These are phyloP conservation scores for Rhinoraja longicauda DNA, from an alignment of 2,797 vertebrate species.

Conservation along the genomic window DNA sequence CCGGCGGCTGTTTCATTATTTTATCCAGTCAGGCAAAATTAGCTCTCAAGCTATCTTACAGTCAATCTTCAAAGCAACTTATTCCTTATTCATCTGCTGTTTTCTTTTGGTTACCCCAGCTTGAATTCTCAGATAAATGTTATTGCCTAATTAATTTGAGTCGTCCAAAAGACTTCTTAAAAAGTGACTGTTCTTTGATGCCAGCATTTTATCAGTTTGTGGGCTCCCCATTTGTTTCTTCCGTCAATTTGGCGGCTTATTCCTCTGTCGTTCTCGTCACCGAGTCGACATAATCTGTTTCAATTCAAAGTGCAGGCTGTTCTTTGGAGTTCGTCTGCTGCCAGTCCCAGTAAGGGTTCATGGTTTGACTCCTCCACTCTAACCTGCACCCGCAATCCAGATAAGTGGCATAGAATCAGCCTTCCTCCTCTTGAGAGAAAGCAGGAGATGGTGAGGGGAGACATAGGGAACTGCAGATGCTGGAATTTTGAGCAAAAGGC, in stretches of 20 bases:
- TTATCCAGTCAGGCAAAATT: constrained; percentile 84
- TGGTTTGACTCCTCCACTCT: background rate
- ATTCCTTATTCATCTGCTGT: constrained; percentile 65
- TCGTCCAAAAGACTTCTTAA: constrained; percentile 9
- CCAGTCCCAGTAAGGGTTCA: background rate
- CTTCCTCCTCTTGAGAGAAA: no score
- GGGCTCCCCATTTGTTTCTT: background rate
- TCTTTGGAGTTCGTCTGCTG: background rate
- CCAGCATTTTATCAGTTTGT: background rate
- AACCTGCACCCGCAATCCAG: background rate
- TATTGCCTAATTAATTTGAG: constrained; percentile 4
- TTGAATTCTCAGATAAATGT: constrained; percentile 70
- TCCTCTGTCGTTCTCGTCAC: background rate
- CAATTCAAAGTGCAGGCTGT: background rate
- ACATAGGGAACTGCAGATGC: no score
- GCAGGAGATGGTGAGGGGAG: no score
- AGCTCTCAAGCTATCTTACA: constrained; percentile 70
- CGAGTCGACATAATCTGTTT: no score
- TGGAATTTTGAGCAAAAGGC: no score
- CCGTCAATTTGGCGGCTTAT: background rate
- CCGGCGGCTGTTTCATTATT: constrained; percentile 83
- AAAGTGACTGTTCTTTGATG: background rate
- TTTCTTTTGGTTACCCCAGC: constrained; percentile 67
- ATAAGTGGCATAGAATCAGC: no score
- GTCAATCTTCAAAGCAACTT: constrained; percentile 85